These are phyloP conservation scores for Propithecus deckenii DNA, from an alignment of 2,797 vertebrate genomes.

Conservation along the genomic window DNA sequence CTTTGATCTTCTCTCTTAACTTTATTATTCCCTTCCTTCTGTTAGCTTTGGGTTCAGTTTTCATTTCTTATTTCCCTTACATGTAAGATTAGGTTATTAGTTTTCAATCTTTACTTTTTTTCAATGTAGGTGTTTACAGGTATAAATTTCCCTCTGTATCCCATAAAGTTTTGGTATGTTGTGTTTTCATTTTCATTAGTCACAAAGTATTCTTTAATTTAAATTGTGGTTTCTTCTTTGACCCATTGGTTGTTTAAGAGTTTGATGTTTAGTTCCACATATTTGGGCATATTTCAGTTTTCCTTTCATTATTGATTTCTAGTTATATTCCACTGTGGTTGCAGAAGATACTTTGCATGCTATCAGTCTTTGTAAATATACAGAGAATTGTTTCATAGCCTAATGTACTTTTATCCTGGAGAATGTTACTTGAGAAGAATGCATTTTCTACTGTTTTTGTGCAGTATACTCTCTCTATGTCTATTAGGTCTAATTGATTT, in stretches of 20 bases:
- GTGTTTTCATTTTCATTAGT: neutral
- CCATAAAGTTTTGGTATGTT: neutral
- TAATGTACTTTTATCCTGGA: neutral
- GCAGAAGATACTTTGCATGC: neutral
- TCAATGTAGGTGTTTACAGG: neutral
- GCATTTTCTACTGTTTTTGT: neutral
- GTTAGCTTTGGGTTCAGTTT: neutral
- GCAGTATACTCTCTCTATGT: neutral
- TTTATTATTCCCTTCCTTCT: neutral
- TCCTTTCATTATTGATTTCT: neutral
- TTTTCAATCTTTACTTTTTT: neutral
- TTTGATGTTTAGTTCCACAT: neutral
- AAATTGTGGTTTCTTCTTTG: neutral
- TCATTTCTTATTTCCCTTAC: neutral
- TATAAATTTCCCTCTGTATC: neutral
- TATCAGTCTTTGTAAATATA: neutral
- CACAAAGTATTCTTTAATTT: neutral
- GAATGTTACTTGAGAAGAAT: neutral
- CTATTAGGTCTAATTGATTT: neutral
- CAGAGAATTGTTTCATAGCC: neutral
- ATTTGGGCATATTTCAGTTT: neutral
- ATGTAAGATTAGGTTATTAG: neutral
- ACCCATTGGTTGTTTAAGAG: neutral
- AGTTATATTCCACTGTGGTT: neutral
- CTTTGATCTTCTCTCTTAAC: neutral